These are phyloP conservation scores for Drosophila rufa DNA, from an alignment of 1,140 invertebrate species.

Conservation along the genomic window DNA sequence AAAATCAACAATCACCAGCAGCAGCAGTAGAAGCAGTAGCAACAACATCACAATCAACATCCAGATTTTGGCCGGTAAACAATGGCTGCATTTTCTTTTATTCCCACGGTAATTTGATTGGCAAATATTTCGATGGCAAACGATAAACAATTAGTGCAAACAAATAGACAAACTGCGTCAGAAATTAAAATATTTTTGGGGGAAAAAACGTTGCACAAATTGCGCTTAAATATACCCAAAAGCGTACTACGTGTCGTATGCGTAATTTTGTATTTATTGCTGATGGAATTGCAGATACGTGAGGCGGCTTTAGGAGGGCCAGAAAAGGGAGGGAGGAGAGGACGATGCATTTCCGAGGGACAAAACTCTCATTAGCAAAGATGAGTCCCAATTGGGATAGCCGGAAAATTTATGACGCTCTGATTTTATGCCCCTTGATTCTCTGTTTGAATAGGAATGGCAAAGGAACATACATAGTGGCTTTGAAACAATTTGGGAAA, in stretches of 20 bases:
- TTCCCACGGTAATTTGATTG: slow-evolving; percentile 79
- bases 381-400: slow-evolving; percentile 62
- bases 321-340: too few species aligned
- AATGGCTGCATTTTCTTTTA: slow-evolving; percentile 49
- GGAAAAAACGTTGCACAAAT: slow-evolving; percentile 58
- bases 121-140: slow-evolving; percentile 78
- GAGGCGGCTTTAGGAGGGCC: neutral
- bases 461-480: too few species aligned
- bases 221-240: slow-evolving; percentile 75
- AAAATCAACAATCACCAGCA: slow-evolving; percentile 47
- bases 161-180: slow-evolving; percentile 54
- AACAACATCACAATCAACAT: slow-evolving; percentile 9
- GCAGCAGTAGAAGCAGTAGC: neutral
- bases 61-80: slow-evolving; percentile 18
- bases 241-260: slow-evolving; percentile 64
- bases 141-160: slow-evolving; percentile 81
- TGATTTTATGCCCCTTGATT: slow-evolving; percentile 19
- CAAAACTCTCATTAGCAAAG: slow-evolving; percentile 48
- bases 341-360: neutral
- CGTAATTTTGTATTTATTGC: slow-evolving; percentile 79
- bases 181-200: slow-evolving; percentile 43
- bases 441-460: too few species aligned
- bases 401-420: slow-evolving; percentile 38
- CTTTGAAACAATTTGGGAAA: too few species aligned
- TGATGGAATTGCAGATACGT: slow-evolving; percentile 62